Conservation (phyloP, 2,113 vertebrate species). For the Laticauda laticaudata region DNA sequence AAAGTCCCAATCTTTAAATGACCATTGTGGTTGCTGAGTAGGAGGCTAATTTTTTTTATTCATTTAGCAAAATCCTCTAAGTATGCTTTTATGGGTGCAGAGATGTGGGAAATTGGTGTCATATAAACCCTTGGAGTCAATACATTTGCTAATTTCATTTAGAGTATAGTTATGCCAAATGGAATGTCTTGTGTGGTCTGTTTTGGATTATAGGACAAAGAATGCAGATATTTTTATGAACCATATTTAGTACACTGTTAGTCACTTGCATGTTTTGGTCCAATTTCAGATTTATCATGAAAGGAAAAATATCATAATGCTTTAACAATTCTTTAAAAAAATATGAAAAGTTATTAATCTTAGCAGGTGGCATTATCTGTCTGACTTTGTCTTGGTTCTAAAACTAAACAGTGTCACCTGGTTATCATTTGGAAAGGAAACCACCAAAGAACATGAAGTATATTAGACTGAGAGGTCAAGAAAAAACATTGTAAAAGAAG, state of each 20-base stretch:
- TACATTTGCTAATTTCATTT: not conserved
- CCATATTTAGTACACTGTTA: too few species aligned
- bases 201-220: not conserved
- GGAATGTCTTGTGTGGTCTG: not conserved
- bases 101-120: not conserved
- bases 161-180: not conserved
- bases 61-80: not conserved
- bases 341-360: not conserved
- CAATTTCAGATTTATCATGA: not conserved
- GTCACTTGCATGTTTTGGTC: not conserved
- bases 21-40: not conserved
- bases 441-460: not conserved
- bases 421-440: not conserved
- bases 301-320: not conserved
- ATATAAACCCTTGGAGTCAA: not conserved
- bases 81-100: not conserved
- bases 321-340: not conserved
- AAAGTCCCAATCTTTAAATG: not conserved
- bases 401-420: not conserved
- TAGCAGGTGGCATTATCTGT: not conserved
- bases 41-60: not conserved
- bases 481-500: not conserved
- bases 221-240: not conserved
- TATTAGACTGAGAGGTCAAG: not conserved
- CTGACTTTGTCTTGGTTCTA: not conserved